Conservation (phyloP, 1,140 invertebrate species). For the Gonatopus flavifemur region DNA sequence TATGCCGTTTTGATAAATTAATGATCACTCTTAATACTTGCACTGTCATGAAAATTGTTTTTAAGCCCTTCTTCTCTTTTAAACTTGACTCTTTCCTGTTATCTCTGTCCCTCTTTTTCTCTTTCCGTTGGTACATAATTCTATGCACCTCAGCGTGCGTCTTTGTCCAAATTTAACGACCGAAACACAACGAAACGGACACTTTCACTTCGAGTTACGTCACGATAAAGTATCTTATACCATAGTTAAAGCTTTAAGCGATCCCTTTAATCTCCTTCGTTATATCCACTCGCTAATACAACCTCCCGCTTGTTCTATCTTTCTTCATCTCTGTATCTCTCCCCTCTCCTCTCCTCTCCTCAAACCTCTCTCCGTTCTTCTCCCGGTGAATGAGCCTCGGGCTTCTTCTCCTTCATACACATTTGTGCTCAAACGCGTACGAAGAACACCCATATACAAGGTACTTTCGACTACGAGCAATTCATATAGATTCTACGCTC, state of each 20-base stretch:
- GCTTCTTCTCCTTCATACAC: too few relatives aligned
- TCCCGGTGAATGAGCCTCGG: too few relatives aligned
- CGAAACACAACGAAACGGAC: constrained; percentile 7
- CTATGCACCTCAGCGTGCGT: too few relatives aligned
- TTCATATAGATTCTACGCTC: constrained; percentile 28
- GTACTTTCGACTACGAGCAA: constrained; percentile 30
- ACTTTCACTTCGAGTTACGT: constrained; percentile 14
- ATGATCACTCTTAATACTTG: too few relatives aligned
- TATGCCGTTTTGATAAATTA: too few relatives aligned
- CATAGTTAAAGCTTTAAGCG: too few relatives aligned
- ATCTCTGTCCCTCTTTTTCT: not conserved
- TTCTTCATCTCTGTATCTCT: constrained; percentile 2
- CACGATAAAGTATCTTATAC: constrained; percentile 23
- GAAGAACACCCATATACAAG: too few relatives aligned
- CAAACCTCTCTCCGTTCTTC: constrained; percentile 20
- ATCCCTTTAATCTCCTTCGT: constrained; percentile 32
- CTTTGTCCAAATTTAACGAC: constrained; percentile 30
- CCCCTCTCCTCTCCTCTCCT: constrained; percentile 9
- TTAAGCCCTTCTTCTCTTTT: too few relatives aligned
- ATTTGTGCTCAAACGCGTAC: too few relatives aligned
- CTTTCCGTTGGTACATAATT: too few relatives aligned
- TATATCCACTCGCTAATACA: constrained; percentile 29
- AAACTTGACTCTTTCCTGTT: not conserved
- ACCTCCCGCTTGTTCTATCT: too few relatives aligned
- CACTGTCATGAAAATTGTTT: too few relatives aligned